Evolutionary conservation across 2,888 invertebrate genomes (phyloP).

Genomic region (Steromphala cineraria): DNA sequence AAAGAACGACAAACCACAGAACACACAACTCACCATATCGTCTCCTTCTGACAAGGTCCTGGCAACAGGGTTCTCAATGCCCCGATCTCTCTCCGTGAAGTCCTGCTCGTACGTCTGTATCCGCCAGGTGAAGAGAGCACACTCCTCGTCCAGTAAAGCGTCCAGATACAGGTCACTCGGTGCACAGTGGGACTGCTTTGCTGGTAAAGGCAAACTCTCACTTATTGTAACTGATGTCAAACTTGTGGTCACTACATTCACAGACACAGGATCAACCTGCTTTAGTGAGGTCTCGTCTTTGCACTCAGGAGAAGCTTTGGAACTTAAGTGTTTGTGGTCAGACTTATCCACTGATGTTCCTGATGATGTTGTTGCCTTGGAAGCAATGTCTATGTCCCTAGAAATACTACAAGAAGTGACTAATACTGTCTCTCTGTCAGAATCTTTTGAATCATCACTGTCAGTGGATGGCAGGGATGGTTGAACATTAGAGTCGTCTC

Average conservation of each 20-base stretch:
- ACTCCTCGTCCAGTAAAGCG: constrained; percentile 51
- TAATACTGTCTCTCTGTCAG: not conserved
- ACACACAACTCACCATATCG: constrained; percentile 44
- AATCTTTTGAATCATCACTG: not conserved
- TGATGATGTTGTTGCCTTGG: too few species aligned
- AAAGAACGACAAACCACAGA: too few species aligned
- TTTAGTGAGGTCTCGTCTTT: too few species aligned
- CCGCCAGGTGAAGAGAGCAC: constrained; percentile 45
- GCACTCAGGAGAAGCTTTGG: not conserved
- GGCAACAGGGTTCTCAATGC: constrained; percentile 46
- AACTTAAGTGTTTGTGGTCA: not conserved
- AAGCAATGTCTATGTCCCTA: not conserved
- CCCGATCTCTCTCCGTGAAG: not conserved
- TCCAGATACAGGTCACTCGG: constrained; percentile 38
- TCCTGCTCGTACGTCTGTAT: constrained; percentile 25
- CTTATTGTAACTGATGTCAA: not conserved
- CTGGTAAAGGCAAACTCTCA: not conserved
- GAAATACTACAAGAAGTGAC: not conserved
- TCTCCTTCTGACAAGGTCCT: constrained; percentile 45
- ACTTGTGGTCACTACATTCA: not conserved
- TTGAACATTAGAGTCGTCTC: constrained; percentile 16
- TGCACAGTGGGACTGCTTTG: constrained; percentile 19
- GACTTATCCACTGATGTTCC: not conserved
- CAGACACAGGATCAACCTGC: not conserved
- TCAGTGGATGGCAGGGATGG: not conserved